phyloP scores from a whole-genome alignment of 2,113 vertebrate species.

The Alethe castanea region DNA sequence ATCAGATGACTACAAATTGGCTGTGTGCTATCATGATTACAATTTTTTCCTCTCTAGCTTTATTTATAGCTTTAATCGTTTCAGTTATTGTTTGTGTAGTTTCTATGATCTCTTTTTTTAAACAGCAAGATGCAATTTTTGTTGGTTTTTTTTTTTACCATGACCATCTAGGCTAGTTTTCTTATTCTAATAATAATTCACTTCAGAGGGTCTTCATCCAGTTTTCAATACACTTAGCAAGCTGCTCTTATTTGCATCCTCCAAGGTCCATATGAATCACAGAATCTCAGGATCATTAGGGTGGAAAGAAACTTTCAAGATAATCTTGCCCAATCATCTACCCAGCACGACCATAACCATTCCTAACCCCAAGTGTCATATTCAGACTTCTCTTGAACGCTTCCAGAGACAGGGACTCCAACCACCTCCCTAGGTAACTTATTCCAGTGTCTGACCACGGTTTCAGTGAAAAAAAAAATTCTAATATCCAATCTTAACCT shows the following conservation, averaged over 20 bases:
- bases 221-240: background rate
- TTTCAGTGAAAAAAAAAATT: background rate
- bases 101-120: background rate
- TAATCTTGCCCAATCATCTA: background rate
- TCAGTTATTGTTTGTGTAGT: background rate
- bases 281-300: background rate
- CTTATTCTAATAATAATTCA: background rate
- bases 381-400: background rate
- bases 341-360: background rate
- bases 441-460: background rate
- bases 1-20: background rate
- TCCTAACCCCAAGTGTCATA: background rate
- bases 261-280: background rate
- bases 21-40: background rate
- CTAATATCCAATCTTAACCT: background rate
- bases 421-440: background rate
- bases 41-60: background rate
- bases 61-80: conserved; percentile 57
- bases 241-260: background rate
- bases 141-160: background rate
- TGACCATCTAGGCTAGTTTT: background rate
- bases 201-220: background rate
- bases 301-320: background rate
- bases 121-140: background rate
- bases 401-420: background rate